Conservation (phyloP, 2,888 invertebrate genomes). For the Esperia sulphurella region DNA sequence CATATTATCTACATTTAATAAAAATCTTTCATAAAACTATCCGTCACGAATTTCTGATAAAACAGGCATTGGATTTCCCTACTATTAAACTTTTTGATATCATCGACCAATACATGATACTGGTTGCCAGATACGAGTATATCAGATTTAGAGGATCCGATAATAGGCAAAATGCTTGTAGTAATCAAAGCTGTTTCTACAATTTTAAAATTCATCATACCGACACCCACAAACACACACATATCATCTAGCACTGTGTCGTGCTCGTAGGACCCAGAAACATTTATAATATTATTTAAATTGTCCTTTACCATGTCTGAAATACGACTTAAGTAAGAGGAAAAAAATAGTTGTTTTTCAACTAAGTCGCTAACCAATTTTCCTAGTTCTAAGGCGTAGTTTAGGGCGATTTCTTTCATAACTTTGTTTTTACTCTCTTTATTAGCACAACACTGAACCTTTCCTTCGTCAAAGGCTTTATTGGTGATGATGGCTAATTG, state of each 20-base stretch:
- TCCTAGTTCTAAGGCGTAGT: conserved; percentile 25
- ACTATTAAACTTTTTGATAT: conserved; percentile 23
- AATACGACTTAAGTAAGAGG: conserved; percentile 10
- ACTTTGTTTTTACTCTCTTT: neutral
- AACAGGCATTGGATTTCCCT: conserved; percentile 26
- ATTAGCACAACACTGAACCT: neutral
- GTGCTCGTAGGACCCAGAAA: no score
- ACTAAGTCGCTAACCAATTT: conserved; percentile 22
- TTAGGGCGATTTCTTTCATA: conserved; percentile 11
- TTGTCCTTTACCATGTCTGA: conserved; percentile 1
- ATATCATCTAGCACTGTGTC: conserved; percentile 2
- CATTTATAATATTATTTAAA: conserved; percentile 1
- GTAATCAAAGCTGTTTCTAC: conserved; percentile 26
- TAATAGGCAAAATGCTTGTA: conserved; percentile 3
- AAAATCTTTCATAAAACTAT: conserved; percentile 5
- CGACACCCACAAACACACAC: conserved; percentile 7
- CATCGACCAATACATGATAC: conserved; percentile 14
- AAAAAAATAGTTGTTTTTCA: conserved; percentile 17
- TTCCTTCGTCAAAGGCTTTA: conserved; percentile 15
- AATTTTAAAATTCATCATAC: conserved; percentile 13
- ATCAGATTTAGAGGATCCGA: no score
- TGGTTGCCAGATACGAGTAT: no score
- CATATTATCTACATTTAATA: no score
- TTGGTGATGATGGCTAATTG: conserved; percentile 22
- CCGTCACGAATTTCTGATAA: conserved; percentile 22